Percentiles rank a stretch among this genome's conserved stretches.
These are phyloP conservation scores for Scolanthus callimorphus DNA, from an alignment of 92 coral and sea anemone genomes.

Conservation along the genomic window DNA sequence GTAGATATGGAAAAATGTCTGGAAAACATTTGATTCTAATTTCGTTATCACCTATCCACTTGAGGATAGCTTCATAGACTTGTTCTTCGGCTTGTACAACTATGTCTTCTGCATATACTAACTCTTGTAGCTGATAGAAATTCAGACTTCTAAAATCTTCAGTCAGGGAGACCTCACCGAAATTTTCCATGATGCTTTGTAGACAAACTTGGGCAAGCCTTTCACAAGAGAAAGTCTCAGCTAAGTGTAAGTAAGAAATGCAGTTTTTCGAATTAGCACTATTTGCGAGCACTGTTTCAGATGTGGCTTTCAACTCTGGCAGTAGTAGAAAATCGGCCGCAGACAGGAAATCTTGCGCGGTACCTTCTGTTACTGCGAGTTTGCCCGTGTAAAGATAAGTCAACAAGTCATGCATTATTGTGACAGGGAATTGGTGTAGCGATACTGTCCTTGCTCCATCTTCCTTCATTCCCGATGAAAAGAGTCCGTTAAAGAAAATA, in stretches of 20 bases:
- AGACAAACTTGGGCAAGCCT: conserved; percentile 16
- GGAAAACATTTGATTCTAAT: conserved; percentile 28
- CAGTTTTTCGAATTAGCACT: conserved; percentile 24
- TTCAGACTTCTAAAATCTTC: conserved; percentile 24
- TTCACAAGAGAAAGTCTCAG: conserved; percentile 26
- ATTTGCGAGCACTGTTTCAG: conserved; percentile 10
- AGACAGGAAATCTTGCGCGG: conserved; percentile 34
- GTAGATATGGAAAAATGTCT: conserved; percentile 40
- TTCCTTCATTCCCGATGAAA: conserved; percentile 32
- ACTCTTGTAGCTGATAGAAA: conserved; percentile 12
- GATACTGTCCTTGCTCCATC: conserved; percentile 7
- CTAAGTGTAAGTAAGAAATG: conserved; percentile 22
- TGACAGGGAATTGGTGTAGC: conserved; percentile 23
- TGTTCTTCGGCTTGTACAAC: conserved; percentile 38
- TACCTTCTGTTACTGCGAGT: conserved; percentile 22
- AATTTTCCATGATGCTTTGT: conserved; percentile 20
- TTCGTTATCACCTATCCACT: conserved; percentile 40
- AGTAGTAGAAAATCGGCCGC: conserved; percentile 49
- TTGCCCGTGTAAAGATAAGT: conserved; percentile 48
- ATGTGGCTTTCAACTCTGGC: conserved; percentile 11
- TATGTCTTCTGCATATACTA: conserved; percentile 25
- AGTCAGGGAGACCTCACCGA: conserved; percentile 23
- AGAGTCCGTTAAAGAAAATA: conserved; percentile 40
- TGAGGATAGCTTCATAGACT: conserved; percentile 47
- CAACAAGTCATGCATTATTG: conserved; percentile 24